phyloP scores from a whole-genome alignment of 2,888 invertebrate genomes.

The Dryomyza anilis region DNA sequence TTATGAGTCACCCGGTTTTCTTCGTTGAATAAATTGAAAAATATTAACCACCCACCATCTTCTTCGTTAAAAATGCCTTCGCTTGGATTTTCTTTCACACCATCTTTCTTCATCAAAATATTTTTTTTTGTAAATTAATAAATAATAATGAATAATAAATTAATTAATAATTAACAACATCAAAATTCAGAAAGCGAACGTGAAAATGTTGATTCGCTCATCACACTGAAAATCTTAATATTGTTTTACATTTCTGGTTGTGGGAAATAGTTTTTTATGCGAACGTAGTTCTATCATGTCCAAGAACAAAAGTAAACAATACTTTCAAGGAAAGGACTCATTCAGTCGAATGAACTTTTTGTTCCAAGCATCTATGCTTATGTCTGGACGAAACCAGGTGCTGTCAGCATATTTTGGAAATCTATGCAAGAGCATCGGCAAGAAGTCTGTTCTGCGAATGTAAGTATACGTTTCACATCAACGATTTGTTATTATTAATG shows the following conservation, averaged over 20 bases:
- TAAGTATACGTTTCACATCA: no score
- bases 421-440: constrained; percentile 54
- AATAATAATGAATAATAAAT: no score
- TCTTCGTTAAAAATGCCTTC: no score
- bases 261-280: background rate
- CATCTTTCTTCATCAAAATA: no score
- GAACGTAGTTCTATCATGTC: background rate
- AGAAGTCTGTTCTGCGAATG: constrained; percentile 56
- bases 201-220: background rate
- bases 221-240: background rate
- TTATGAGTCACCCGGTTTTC: no score
- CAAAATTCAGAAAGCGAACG: background rate
- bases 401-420: constrained; percentile 57
- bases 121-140: no score
- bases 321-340: constrained; percentile 45
- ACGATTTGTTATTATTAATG: background rate
- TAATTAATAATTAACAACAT: no score
- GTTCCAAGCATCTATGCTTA: constrained; percentile 57
- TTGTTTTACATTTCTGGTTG: background rate
- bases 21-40: no score
- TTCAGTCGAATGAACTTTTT: constrained; percentile 59
- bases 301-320: constrained; percentile 26
- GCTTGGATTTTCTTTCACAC: no score
- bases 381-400: constrained; percentile 50
- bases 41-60: no score